Evolutionary conservation across 2,113 vertebrate species (phyloP).

Genomic region (Carlito syrichta): DNA sequence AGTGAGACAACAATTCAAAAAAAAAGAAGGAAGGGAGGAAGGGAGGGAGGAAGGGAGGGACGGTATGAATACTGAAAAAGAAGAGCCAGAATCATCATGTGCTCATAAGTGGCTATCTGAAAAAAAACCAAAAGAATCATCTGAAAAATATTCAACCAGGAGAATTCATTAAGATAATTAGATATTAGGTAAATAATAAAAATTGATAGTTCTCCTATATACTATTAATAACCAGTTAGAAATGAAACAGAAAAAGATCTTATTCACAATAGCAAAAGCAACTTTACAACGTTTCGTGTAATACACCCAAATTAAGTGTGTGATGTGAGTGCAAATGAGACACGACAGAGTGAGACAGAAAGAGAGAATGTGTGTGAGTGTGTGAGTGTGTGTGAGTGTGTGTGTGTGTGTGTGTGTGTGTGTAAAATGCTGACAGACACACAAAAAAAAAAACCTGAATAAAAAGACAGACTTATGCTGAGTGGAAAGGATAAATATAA

Average conservation of each 20-base stretch:
- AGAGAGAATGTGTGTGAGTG: no score
- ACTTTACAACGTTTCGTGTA: neutral
- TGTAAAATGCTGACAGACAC: neutral
- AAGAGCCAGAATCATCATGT: neutral
- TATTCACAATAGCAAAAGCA: neutral
- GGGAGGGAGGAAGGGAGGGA: no score
- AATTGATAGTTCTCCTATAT: neutral
- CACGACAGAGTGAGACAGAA: no score
- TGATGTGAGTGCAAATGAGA: no score
- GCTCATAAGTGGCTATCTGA: neutral
- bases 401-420: neutral
- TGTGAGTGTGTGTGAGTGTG: no score
- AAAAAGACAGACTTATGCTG: neutral
- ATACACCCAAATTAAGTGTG: no score
- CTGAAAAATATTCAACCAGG: neutral
- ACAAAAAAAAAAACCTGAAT: neutral
- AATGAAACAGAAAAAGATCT: neutral
- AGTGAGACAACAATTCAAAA: no score
- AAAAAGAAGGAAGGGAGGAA: no score
- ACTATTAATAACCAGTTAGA: neutral
- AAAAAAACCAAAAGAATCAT: neutral
- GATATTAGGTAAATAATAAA: neutral
- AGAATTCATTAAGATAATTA: neutral
- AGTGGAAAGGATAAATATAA: neutral
- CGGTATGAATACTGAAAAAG: neutral